Percentiles rank a stretch among this genome's conserved stretches.
These are phyloP conservation scores for Aeoliscus strigatus DNA, from an alignment of 2,797 vertebrate species.

Conservation along the genomic window DNA sequence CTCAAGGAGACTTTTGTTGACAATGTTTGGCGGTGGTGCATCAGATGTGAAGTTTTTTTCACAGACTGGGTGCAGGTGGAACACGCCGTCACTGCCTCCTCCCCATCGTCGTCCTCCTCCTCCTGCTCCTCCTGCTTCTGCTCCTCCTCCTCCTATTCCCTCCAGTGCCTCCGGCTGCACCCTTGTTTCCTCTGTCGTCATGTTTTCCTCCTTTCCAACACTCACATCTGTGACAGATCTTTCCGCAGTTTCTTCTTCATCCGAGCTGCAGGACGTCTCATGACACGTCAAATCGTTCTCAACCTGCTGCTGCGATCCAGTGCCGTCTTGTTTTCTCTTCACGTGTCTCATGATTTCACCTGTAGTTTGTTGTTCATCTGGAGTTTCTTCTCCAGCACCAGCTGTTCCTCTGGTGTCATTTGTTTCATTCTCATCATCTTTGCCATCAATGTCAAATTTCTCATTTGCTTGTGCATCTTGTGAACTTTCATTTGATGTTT, in stretches of 20 bases:
- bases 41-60: background rate
- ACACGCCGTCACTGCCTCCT: background rate
- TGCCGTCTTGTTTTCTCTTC: slow-evolving; percentile 1
- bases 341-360: slow-evolving; percentile 1
- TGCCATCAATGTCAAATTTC: background rate
- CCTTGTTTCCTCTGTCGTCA: background rate
- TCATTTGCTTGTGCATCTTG: background rate
- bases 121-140: background rate
- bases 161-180: no score
- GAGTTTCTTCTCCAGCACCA: background rate
- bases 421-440: background rate
- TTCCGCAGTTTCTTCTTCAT: background rate
- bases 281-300: background rate
- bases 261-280: background rate
- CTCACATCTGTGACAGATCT: background rate
- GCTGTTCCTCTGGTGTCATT: background rate
- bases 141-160: background rate
- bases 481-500: slow-evolving; percentile 1
- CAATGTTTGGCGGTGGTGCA: no score
- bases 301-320: background rate
- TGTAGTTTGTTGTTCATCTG: background rate
- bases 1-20: no score
- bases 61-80: slow-evolving; percentile 2
- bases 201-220: slow-evolving; percentile 1
- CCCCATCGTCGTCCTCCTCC: background rate